phyloP scores from a whole-genome alignment of 2,888 invertebrate species.

The Heliconius ethilla region DNA sequence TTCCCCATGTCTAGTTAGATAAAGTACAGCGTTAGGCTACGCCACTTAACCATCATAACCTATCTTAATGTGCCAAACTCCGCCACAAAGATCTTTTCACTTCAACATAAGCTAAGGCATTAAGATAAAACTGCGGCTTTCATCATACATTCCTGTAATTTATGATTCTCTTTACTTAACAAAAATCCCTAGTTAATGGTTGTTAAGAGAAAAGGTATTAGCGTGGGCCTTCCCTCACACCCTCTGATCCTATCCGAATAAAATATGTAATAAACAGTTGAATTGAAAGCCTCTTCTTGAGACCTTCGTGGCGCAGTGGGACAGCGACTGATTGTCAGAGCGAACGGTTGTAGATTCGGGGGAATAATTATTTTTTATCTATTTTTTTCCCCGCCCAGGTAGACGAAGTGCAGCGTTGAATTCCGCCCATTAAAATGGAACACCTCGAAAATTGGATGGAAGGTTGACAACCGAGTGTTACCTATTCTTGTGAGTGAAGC shows the following conservation, averaged over 20 bases:
- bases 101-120: neutral
- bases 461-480: too few relatives aligned
- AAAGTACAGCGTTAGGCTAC: neutral
- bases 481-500: too few relatives aligned
- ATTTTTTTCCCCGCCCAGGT: too few relatives aligned
- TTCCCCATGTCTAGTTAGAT: neutral
- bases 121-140: neutral
- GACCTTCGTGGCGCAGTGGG: neutral
- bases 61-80: neutral
- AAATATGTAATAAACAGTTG: neutral
- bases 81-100: neutral
- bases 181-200: conserved; percentile 3
- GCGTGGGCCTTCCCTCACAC: neutral
- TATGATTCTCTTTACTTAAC: conserved; percentile 23
- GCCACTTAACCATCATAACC: neutral
- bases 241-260: neutral
- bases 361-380: too few relatives aligned
- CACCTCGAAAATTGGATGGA: too few relatives aligned
- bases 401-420: too few relatives aligned
- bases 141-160: conserved; percentile 21
- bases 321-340: neutral
- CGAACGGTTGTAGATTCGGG: neutral
- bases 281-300: neutral
- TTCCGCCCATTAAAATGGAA: too few relatives aligned
- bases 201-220: conserved; percentile 11